Evolutionary conservation across 2,113 vertebrate species (phyloP).

Genomic region (Nycticorax nycticorax): DNA sequence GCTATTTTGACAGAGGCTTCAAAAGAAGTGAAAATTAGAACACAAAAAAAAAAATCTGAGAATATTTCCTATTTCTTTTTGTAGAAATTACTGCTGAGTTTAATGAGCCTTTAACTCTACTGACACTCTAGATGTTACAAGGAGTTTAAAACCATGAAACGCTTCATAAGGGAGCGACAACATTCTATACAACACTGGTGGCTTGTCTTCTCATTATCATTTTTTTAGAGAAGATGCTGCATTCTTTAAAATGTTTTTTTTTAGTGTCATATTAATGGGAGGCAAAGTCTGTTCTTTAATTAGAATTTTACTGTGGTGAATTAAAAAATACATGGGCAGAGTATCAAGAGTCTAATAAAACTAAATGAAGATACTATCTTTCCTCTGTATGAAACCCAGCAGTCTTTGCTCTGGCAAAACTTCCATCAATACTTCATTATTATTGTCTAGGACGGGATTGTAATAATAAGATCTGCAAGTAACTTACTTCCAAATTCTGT

Average conservation of each 20-base stretch:
- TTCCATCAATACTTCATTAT: slow-evolving; percentile 52
- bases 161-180: slow-evolving; percentile 55
- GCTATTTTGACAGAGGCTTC: slow-evolving; percentile 57
- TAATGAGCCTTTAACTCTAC: slow-evolving; percentile 60
- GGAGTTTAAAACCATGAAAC: slow-evolving; percentile 40
- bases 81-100: slow-evolving; percentile 46
- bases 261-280: slow-evolving; percentile 60
- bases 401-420: slow-evolving; percentile 52
- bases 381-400: slow-evolving; percentile 40
- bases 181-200: not conserved
- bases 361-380: slow-evolving; percentile 59
- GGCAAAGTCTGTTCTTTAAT: slow-evolving; percentile 67
- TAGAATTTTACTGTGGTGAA: slow-evolving; percentile 67
- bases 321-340: slow-evolving; percentile 67
- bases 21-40: slow-evolving; percentile 65
- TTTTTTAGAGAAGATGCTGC: slow-evolving; percentile 35
- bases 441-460: slow-evolving; percentile 37
- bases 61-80: slow-evolving; percentile 46
- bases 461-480: slow-evolving; percentile 41
- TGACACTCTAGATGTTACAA: slow-evolving; percentile 28
- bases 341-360: slow-evolving; percentile 61
- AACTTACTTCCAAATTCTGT: slow-evolving; percentile 23
- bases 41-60: slow-evolving; percentile 23
- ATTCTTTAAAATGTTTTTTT: slow-evolving; percentile 42
- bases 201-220: slow-evolving; percentile 37